A percentile compares a stretch with the other conserved stretches of the same genome.
phyloP scores from a whole-genome alignment of 2,888 invertebrate species.

The Trachelus troglodyta region DNA sequence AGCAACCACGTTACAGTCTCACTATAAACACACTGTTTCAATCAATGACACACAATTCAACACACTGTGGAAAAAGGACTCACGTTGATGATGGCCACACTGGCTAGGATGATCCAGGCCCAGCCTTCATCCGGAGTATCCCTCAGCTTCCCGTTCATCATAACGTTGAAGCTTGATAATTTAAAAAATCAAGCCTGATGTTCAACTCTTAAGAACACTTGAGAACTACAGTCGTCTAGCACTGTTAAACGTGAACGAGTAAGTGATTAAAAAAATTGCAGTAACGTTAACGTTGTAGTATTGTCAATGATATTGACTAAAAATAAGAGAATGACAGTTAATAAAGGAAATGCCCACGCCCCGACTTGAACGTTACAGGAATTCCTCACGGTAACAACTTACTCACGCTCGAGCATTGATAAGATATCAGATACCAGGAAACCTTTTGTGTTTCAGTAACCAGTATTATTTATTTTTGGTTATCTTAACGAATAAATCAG shows the following conservation, averaged over 20 bases:
- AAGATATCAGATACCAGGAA: not conserved
- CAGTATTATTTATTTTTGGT: not conserved
- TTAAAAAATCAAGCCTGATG: not conserved
- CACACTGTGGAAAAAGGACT: not conserved
- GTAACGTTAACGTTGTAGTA: not conserved
- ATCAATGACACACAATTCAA: not conserved
- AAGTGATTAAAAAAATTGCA: not conserved
- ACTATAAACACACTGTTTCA: not conserved
- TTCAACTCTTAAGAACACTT: not conserved
- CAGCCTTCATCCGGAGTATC: slow-evolving; percentile 67
- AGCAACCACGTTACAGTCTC: not conserved
- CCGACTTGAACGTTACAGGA: not conserved
- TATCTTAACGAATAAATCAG: not conserved
- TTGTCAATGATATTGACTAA: not conserved
- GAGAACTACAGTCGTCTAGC: not conserved
- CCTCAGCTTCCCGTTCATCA: not conserved
- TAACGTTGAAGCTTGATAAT: slow-evolving; percentile 8
- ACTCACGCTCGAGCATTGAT: not conserved
- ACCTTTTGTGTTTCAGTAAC: not conserved
- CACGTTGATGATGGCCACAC: slow-evolving; percentile 62
- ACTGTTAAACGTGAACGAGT: not conserved
- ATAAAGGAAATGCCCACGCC: not conserved
- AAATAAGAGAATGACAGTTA: not conserved
- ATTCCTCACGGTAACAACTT: not conserved
- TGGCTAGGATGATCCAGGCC: slow-evolving; percentile 67